Percentiles rank a stretch among this genome's conserved stretches.
These are phyloP conservation scores for Coracopsis vasa DNA, from an alignment of 2,113 vertebrate genomes.

Conservation along the genomic window DNA sequence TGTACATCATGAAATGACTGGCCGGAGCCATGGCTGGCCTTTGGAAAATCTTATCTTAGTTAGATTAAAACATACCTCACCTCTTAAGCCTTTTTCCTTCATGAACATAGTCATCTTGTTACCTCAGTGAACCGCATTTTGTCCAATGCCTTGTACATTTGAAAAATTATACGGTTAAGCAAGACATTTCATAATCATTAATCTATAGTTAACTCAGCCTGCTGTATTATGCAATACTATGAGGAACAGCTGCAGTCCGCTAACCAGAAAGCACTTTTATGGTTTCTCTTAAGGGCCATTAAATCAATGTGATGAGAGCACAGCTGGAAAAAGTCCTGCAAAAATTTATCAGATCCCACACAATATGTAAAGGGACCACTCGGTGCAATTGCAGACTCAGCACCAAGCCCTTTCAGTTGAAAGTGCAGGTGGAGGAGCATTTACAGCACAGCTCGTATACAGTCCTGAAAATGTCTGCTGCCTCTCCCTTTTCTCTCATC, in stretches of 20 bases:
- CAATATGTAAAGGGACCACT: constrained; percentile 72
- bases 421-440: constrained; percentile 72
- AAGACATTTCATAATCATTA: constrained; percentile 76
- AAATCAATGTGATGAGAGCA: constrained; percentile 84
- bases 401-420: constrained; percentile 44
- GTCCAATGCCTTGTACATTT: constrained; percentile 31
- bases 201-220: constrained; percentile 76
- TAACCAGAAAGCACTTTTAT: constrained; percentile 81
- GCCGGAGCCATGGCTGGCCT: not conserved
- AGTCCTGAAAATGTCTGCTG: constrained; percentile 35
- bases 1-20: not conserved
- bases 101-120: constrained; percentile 9
- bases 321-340: constrained; percentile 80
- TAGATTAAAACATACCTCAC: constrained; percentile 28
- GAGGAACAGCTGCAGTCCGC: constrained; percentile 78
- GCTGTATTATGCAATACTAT: constrained; percentile 74
- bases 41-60: constrained; percentile 50
- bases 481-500: not conserved
- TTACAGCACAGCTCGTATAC: constrained; percentile 4
- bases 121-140: constrained; percentile 60
- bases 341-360: constrained; percentile 79
- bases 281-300: constrained; percentile 82
- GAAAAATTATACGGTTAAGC: constrained; percentile 67
- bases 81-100: constrained; percentile 38
- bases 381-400: constrained; percentile 33